Conservation (phyloP, 2,797 vertebrate genomes). For the Phoebastria nigripes region DNA sequence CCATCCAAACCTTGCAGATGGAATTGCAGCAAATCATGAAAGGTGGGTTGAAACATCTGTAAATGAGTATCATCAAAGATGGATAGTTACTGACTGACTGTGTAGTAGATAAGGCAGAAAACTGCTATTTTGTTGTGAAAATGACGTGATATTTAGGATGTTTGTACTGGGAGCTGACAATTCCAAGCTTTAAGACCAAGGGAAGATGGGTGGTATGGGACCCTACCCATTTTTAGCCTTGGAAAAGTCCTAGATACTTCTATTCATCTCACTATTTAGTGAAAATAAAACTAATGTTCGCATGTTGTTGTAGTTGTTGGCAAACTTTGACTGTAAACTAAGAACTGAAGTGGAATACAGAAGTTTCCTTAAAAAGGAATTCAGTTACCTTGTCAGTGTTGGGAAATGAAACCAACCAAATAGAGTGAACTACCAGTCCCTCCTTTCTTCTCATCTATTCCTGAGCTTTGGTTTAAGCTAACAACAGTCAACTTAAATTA, state of each 20-base stretch:
- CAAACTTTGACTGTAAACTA: not conserved
- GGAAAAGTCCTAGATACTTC: not conserved
- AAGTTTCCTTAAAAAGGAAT: not conserved
- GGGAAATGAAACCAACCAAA: not conserved
- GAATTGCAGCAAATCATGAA: constrained; percentile 98
- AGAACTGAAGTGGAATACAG: not conserved
- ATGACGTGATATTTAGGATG: not conserved
- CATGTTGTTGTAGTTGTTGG: not conserved
- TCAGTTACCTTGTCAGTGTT: not conserved
- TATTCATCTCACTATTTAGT: not conserved
- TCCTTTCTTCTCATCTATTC: not conserved
- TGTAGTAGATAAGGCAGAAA: not conserved
- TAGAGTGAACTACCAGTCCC: not conserved
- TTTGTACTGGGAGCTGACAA: not conserved
- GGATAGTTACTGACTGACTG: not conserved
- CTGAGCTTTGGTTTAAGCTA: not conserved
- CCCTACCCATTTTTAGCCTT: not conserved
- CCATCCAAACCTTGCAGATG: constrained; percentile 94
- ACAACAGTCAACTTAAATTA: not conserved
- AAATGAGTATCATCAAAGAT: not conserved
- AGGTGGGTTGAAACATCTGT: constrained; percentile 72
- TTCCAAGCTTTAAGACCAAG: not conserved
- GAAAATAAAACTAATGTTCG: not conserved
- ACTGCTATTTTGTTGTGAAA: not conserved
- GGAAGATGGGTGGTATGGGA: not conserved